Evolutionary conservation across 1,140 invertebrate species (phyloP), one percentile per base, ranked within the genome.

Genomic region (Pogonomyrmex barbatus): DNA sequence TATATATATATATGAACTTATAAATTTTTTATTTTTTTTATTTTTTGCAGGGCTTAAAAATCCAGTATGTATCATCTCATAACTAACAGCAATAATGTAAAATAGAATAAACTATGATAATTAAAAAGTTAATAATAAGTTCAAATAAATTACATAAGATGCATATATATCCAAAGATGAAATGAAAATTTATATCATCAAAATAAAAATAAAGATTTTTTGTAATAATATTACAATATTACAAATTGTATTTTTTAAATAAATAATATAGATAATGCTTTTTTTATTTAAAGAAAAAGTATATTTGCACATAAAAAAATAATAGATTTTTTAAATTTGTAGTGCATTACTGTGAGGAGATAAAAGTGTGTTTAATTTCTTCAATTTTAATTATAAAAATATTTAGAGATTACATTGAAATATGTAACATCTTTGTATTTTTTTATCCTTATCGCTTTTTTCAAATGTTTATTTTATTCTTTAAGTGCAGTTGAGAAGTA

Each of bases 1-100:
- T 33, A 85, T 24, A 24, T 24, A 24, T 24, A 24, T 24, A 24
- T 24, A 24, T 24, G 24, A 24, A 24, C 24, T 24, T 24, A 24
- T 24, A 24, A 24, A 24, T 24, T 24, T 24, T 24, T 24, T 24
- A 24, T 24, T 24, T 24, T 24, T 24, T 50, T 73, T 81, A n/a
- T 83, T 50, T 56, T 67, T 87, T 67, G 8, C 47, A 87, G 86
- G 86, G 86, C 8, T 78, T 87, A 17, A 87, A 87, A 87, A 71
- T 71, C 82, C 8, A 85, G 86, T n/a, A 85, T 87, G 70, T 68
- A 70, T 33, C 62, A 58, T 56, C 45, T 86, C 5, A 24, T 65
- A 42, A 81, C 36, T 68, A n/a, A 67, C n/a, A 45, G 8, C 8
- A 39, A 45, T 47, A 68, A 79, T 10, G 2, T 54, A 24, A 42